A percentile compares a stretch with the other conserved stretches of the same genome.
Evolutionary conservation across 2,113 vertebrate genomes (phyloP).

Genomic region (Epinephelus fuscoguttatus): DNA sequence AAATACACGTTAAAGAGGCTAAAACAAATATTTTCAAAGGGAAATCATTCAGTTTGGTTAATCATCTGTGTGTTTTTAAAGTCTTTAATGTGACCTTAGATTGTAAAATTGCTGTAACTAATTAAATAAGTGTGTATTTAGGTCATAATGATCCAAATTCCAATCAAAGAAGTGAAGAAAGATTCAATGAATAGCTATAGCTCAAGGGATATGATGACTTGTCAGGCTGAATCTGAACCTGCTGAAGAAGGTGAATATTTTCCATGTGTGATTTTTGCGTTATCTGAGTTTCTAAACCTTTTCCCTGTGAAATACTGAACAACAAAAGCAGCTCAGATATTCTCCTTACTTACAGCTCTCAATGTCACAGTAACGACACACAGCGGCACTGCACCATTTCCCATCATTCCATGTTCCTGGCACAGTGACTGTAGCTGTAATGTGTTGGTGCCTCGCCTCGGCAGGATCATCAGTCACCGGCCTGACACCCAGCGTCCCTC

Average conservation of each 20-base stretch:
- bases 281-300: not conserved
- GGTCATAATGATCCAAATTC: not conserved
- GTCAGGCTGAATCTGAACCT: not conserved
- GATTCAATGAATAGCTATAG: not conserved
- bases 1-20: not conserved
- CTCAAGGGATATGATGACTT: not conserved
- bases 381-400: constrained; percentile 65
- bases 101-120: too few relatives aligned
- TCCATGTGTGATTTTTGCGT: not conserved
- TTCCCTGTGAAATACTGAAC: not conserved
- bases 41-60: not conserved
- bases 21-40: not conserved
- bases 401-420: constrained; percentile 53
- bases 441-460: constrained; percentile 15
- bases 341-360: constrained; percentile 25
- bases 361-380: constrained; percentile 20
- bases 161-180: not conserved
- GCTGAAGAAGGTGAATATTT: not conserved
- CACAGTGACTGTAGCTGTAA: constrained; percentile 23
- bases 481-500: not conserved
- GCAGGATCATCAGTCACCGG: constrained; percentile 40
- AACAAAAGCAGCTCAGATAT: not conserved
- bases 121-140: not conserved
- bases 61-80: not conserved
- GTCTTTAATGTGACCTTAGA: too few relatives aligned